Base-by-base conservation (phyloP, 1,140 invertebrate genomes). In the Platyscapa corneri region DNA sequence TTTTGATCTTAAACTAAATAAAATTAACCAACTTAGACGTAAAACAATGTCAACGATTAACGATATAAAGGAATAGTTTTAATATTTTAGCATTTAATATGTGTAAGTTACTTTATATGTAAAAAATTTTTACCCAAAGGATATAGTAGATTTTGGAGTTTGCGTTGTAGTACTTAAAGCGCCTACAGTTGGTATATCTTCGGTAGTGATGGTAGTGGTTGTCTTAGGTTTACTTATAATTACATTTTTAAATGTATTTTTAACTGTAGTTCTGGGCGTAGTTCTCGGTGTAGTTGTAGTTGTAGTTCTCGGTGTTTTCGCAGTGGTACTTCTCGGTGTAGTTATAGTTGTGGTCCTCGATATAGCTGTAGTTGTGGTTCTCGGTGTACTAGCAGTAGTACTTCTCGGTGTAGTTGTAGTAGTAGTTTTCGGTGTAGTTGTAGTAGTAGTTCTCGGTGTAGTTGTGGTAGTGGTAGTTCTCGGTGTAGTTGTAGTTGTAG, bases 141-240 rank as follows among this genome's bases (percentile, higher is more conserved):
- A 23, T 23, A 46, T 20, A 20, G 14, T 81, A 46, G 34, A 18
- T 39, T 49, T 85, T 37, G 32, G 23, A 60, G 72, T 76, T 64
- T 37, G 27, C 8, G 49, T 20, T 27, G 30, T 67, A 23, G 79
- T 86, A 3, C 34, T 53, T 30, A 86, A 67, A 77, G 72, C 37
- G 12, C 70, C 84, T 16, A 86, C 84, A n/a, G 84, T 86, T 42
- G 84, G 84, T 39, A 86, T 80, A 0, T 65, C 84, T 46, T 82
- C 79, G 12, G 84, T 86, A 30, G 84, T 85, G 30, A 81, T 85
- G 10, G 34, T 75, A 10, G 53, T 49, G 27, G 76, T 86, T 10
- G 79, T 81, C 16, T 30, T 75, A 42, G 42, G 42, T 27, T 46
- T 30, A 20, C 64, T 67, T 8, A 42, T 46, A 8, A 70, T 53